Conservation (phyloP, 92 coral and sea anemone genomes). For the Bergia puertoricense region DNA sequence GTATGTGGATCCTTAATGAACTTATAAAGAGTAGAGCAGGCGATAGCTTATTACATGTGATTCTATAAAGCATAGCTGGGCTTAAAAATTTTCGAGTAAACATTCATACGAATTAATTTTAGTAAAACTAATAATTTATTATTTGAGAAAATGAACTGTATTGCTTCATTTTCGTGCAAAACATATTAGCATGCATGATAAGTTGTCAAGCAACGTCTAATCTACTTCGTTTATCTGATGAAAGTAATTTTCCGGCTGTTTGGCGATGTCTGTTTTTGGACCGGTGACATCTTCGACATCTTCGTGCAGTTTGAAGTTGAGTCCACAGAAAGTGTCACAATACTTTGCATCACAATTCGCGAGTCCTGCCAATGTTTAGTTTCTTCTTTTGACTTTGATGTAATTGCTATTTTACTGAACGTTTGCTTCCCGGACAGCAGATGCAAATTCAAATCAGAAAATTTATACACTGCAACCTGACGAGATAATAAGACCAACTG, state of each 20-base stretch:
- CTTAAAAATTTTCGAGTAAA: neutral
- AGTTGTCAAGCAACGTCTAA: neutral
- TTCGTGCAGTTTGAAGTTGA: neutral
- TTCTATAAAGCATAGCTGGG: neutral
- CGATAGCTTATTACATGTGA: neutral
- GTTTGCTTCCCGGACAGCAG: neutral
- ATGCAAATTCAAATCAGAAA: slow-evolving; percentile 4
- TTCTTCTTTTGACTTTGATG: neutral
- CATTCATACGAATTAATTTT: neutral
- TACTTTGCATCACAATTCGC: slow-evolving; percentile 6
- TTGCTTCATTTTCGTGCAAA: neutral
- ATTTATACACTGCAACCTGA: neutral
- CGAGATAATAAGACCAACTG: neutral
- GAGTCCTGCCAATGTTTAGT: slow-evolving; percentile 10
- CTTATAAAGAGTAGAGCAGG: neutral
- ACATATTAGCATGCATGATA: neutral
- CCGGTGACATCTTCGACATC: neutral
- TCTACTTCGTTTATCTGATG: neutral
- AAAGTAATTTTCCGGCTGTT: slow-evolving; percentile 1
- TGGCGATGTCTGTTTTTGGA: neutral
- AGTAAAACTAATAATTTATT: neutral
- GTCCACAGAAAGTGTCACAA: neutral
- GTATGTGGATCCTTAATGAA: neutral
- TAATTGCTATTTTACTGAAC: neutral
- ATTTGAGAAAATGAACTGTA: neutral